Evolutionary conservation across 1,140 invertebrate genomes (phyloP).

Genomic region (Himalopsyche phryganea): DNA sequence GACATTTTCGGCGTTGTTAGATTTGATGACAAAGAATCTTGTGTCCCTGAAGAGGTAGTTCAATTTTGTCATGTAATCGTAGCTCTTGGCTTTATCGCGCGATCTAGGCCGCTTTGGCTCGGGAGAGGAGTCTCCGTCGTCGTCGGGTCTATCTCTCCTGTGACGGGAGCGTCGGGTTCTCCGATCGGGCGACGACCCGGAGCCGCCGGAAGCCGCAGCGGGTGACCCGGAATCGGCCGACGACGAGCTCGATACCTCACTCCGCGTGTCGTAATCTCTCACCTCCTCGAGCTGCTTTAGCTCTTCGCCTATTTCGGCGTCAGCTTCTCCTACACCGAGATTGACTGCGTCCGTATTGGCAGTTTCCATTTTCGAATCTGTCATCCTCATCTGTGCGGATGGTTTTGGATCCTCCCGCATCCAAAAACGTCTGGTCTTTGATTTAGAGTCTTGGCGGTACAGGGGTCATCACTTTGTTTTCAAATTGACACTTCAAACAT

Average conservation of each 20-base stretch:
- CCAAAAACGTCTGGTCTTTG: background rate
- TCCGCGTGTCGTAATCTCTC: conserved; percentile 68
- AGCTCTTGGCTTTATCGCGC: conserved; percentile 59
- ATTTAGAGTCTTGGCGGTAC: background rate
- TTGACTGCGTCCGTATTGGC: conserved; percentile 61
- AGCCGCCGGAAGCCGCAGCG: conserved; percentile 71
- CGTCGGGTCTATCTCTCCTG: conserved; percentile 46
- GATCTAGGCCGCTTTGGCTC: conserved; percentile 44
- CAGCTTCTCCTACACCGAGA: conserved; percentile 65
- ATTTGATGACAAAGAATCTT: conserved; percentile 96
- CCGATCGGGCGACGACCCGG: conserved; percentile 56
- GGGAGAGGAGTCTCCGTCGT: conserved; percentile 43
- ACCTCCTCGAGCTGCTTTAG: conserved; percentile 63
- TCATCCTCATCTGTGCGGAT: conserved; percentile 21
- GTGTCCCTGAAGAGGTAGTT: conserved; percentile 95
- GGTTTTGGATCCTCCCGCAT: conserved; percentile 5
- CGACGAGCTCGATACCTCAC: conserved; percentile 72
- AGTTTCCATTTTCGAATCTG: conserved; percentile 46
- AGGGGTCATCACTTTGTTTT: background rate
- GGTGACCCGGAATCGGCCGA: conserved; percentile 66
- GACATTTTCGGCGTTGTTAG: conserved; percentile 96
- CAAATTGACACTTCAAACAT: background rate
- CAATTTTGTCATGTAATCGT: conserved; percentile 84
- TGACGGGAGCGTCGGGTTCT: conserved; percentile 52
- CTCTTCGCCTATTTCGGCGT: conserved; percentile 69